Evolutionary conservation across 2,797 vertebrate species (phyloP).

Genomic region (Lutjanus campechanus): DNA sequence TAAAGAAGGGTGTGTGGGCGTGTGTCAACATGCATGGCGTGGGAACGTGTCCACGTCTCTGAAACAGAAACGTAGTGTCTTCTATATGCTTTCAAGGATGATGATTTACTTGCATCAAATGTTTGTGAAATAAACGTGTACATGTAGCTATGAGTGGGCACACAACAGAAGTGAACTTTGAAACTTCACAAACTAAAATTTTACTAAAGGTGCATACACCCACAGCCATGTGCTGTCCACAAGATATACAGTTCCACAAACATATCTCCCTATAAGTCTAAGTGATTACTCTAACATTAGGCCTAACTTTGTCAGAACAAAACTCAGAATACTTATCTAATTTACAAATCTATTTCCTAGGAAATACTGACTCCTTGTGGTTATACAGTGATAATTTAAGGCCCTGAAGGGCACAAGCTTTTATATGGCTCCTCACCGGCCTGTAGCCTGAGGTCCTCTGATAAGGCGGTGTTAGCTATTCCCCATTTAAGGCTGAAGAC

Average conservation of each 20-base stretch:
- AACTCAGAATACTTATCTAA: background rate
- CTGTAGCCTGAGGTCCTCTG: no score
- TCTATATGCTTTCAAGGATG: background rate
- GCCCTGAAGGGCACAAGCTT: no score
- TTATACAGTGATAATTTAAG: background rate
- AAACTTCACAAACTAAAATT: no score
- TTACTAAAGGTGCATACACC: background rate
- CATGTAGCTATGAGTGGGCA: background rate
- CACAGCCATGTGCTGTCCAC: background rate
- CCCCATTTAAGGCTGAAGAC: no score
- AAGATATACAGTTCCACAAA: background rate
- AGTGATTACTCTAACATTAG: background rate
- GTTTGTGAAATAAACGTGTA: background rate
- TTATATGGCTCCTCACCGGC: no score
- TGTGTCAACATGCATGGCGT: background rate
- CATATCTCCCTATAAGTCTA: background rate
- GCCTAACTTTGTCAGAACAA: background rate
- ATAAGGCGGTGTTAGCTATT: no score
- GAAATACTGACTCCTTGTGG: slow-evolving; percentile 28
- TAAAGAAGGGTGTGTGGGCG: background rate
- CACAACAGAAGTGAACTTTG: background rate
- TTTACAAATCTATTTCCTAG: background rate
- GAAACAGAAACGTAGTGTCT: background rate
- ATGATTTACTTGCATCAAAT: background rate
- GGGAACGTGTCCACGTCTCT: background rate